Evolutionary conservation across 92 coral and sea anemone species (phyloP).

Genomic region (Blastomussa wellsi): DNA sequence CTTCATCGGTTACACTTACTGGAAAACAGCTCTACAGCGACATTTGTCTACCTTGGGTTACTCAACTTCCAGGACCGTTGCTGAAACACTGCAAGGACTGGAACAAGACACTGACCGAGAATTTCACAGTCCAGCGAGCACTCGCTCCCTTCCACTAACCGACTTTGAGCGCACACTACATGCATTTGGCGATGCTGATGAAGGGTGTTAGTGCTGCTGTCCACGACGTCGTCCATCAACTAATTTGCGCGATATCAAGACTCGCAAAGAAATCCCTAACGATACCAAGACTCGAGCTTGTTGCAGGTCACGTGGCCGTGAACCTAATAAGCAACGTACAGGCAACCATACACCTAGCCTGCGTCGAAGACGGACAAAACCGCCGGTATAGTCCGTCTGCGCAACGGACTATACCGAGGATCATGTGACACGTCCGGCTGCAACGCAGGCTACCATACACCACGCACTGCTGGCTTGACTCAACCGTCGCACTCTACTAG

Average conservation of each 20-base stretch:
- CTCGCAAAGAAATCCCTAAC: slow-evolving; percentile 49
- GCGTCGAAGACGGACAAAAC: no score
- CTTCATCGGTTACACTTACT: slow-evolving; percentile 46
- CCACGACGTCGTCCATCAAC: slow-evolving; percentile 40
- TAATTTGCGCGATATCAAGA: slow-evolving; percentile 51
- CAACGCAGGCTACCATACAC: slow-evolving; percentile 17
- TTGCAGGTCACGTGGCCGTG: slow-evolving; percentile 54
- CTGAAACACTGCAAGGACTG: slow-evolving; percentile 54
- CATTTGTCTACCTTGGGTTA: slow-evolving; percentile 60
- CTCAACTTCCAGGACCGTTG: slow-evolving; percentile 42
- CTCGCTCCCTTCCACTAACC: slow-evolving; percentile 29
- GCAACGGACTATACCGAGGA: no score
- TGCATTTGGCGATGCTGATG: slow-evolving; percentile 47
- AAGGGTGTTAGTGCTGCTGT: slow-evolving; percentile 47
- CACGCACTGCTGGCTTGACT: slow-evolving; percentile 42
- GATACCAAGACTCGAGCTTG: slow-evolving; percentile 46
- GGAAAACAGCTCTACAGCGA: slow-evolving; percentile 61
- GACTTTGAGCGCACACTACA: slow-evolving; percentile 29
- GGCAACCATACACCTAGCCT: slow-evolving; percentile 40
- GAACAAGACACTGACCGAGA: slow-evolving; percentile 32
- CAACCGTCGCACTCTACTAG: slow-evolving; percentile 48
- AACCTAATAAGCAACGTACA: slow-evolving; percentile 47
- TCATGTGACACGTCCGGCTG: no score
- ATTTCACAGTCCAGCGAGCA: slow-evolving; percentile 47
- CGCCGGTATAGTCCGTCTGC: no score